Evolutionary conservation across 2,797 vertebrate species (phyloP).

Genomic region (Gorsachius magnificus): DNA sequence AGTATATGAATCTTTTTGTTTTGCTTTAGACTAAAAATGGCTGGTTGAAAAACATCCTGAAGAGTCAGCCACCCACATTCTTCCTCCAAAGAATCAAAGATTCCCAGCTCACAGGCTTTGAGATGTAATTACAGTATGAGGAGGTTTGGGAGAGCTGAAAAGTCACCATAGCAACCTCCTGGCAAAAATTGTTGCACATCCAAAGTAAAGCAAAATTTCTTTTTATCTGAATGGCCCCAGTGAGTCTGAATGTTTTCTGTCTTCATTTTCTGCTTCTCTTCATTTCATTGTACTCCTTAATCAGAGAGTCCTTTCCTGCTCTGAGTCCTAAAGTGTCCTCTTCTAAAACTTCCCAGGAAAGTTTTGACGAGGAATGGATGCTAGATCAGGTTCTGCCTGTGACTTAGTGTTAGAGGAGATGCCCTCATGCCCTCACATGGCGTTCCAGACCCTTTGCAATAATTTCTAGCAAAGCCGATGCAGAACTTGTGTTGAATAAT

Average conservation of each 20-base stretch:
- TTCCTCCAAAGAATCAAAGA: constrained; percentile 66
- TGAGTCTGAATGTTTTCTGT: constrained; percentile 12
- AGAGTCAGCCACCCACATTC: constrained; percentile 70
- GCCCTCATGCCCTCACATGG: not conserved
- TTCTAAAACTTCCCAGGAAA: constrained; percentile 21
- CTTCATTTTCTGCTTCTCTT: not conserved
- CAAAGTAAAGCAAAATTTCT: constrained; percentile 44
- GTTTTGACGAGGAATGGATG: constrained; percentile 31
- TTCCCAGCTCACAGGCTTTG: constrained; percentile 64
- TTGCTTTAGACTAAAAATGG: constrained; percentile 47
- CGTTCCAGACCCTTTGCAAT: not conserved
- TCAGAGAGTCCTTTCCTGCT: not conserved
- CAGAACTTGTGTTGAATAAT: not conserved
- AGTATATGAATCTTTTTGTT: constrained; percentile 44
- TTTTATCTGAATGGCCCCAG: constrained; percentile 25
- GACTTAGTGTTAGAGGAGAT: not conserved
- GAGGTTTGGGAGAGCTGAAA: constrained; percentile 71
- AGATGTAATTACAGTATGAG: constrained; percentile 57
- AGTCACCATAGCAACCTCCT: constrained; percentile 72
- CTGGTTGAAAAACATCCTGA: constrained; percentile 59
- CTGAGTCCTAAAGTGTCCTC: not conserved
- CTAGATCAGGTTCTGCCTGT: not conserved
- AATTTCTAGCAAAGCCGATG: not conserved
- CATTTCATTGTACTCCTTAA: not conserved
- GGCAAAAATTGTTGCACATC: constrained; percentile 45